Conservation (phyloP, 2,888 invertebrate genomes). For the Pomacea canaliculata region DNA sequence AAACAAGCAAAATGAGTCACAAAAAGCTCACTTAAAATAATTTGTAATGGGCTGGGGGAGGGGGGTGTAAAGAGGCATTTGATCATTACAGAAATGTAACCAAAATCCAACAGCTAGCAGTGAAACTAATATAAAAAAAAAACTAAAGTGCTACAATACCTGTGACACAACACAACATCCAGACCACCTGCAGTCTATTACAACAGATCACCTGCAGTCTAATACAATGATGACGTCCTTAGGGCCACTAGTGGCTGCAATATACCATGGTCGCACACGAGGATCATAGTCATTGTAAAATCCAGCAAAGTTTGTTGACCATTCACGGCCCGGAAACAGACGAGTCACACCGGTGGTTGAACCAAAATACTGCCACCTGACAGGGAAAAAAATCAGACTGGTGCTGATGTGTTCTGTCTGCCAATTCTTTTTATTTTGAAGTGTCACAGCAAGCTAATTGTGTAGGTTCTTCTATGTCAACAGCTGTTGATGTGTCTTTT, state of each 20-base stretch:
- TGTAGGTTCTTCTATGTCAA: too few relatives aligned
- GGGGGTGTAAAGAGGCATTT: too few relatives aligned
- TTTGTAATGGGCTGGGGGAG: too few relatives aligned
- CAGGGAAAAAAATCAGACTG: slow-evolving; percentile 8
- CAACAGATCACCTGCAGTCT: slow-evolving; percentile 68
- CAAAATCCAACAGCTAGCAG: neutral
- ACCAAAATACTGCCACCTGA: slow-evolving; percentile 71
- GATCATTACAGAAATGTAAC: neutral
- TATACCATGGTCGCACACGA: slow-evolving; percentile 69
- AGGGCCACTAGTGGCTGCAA: slow-evolving; percentile 70
- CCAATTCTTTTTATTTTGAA: too few relatives aligned
- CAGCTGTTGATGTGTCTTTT: too few relatives aligned
- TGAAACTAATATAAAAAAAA: neutral
- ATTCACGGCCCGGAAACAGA: slow-evolving; percentile 69
- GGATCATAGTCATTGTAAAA: slow-evolving; percentile 71
- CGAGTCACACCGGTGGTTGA: slow-evolving; percentile 67
- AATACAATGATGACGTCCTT: slow-evolving; percentile 70
- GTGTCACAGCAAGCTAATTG: too few relatives aligned
- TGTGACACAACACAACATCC: slow-evolving; percentile 15
- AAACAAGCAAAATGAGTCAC: too few relatives aligned
- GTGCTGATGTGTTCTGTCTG: neutral
- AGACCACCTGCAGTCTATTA: slow-evolving; percentile 69
- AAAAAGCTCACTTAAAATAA: too few relatives aligned
- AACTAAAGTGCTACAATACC: neutral
- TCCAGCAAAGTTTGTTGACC: slow-evolving; percentile 71